Conservation (phyloP, 2,113 vertebrate species). For the Brachyhypopomus gauderio region DNA sequence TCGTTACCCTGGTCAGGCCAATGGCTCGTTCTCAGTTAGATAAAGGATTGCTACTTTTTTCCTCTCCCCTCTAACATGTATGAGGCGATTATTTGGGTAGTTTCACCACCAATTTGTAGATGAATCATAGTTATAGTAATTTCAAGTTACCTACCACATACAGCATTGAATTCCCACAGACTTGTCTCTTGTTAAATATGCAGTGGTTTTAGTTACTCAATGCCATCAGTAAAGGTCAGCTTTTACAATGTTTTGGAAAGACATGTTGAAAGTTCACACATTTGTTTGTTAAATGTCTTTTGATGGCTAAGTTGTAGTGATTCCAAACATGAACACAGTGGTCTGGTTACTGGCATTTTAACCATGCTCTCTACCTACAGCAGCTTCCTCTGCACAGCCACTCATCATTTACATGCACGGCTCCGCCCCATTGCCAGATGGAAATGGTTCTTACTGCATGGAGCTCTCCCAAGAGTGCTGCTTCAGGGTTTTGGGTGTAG, state of each 20-base stretch:
- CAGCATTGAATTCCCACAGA: neutral
- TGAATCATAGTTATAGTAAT: constrained; percentile 13
- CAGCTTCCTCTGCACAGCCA: neutral
- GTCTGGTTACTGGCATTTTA: neutral
- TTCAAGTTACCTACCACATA: neutral
- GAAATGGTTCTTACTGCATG: constrained; percentile 63
- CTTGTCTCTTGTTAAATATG: neutral
- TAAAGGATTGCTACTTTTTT: constrained; percentile 54
- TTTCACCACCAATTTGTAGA: constrained; percentile 7
- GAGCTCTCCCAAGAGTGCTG: constrained; percentile 15
- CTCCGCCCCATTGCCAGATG: constrained; percentile 67
- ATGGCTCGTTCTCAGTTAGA: constrained; percentile 56
- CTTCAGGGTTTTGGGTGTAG: constrained; percentile 56
- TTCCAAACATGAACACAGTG: neutral
- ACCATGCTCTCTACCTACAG: neutral
- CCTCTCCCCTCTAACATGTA: constrained; percentile 64
- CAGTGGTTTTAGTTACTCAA: neutral
- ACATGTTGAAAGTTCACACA: neutral
- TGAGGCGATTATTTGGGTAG: constrained; percentile 48
- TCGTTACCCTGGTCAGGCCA: constrained; percentile 63
- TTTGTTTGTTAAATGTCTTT: neutral
- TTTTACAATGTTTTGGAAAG: neutral
- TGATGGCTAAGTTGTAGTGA: neutral
- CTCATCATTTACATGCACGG: constrained; percentile 1
- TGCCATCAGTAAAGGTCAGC: neutral